phyloP scores from a whole-genome alignment of 2,797 vertebrate genomes.

The Staurois parvus region DNA sequence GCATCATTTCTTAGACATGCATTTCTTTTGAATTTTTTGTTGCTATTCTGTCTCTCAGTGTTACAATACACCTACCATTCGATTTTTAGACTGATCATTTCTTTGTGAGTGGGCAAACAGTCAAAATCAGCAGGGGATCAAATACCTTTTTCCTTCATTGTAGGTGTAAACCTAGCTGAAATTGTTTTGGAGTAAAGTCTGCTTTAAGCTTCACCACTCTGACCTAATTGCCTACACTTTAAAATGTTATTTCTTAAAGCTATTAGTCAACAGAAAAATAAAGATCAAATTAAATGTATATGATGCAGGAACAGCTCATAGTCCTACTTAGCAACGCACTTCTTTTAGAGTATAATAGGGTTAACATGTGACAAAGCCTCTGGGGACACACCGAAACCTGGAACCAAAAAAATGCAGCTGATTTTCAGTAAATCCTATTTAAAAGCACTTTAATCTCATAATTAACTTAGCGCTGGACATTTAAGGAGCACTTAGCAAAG shows the following conservation, averaged over 20 bases:
- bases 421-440: slow-evolving; percentile 70
- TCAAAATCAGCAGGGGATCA: too few species aligned
- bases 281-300: neutral
- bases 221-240: too few species aligned
- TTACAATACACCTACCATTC: too few species aligned
- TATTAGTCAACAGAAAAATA: slow-evolving; percentile 12
- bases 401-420: slow-evolving; percentile 58
- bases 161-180: too few species aligned
- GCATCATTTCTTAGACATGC: too few species aligned
- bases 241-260: neutral
- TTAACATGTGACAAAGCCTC: slow-evolving; percentile 37
- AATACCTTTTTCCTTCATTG: too few species aligned
- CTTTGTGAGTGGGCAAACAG: too few species aligned
- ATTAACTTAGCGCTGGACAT: slow-evolving; percentile 64
- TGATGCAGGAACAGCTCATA: neutral
- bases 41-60: too few species aligned
- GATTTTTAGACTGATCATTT: too few species aligned
- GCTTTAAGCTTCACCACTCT: too few species aligned
- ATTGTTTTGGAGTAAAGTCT: too few species aligned
- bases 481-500: slow-evolving; percentile 66
- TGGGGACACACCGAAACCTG: slow-evolving; percentile 35
- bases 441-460: slow-evolving; percentile 64
- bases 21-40: too few species aligned
- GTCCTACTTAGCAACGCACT: slow-evolving; percentile 3
- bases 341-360: slow-evolving; percentile 18